phyloP scores from a whole-genome alignment of 2,888 invertebrate species.

The Spilarctia lutea region DNA sequence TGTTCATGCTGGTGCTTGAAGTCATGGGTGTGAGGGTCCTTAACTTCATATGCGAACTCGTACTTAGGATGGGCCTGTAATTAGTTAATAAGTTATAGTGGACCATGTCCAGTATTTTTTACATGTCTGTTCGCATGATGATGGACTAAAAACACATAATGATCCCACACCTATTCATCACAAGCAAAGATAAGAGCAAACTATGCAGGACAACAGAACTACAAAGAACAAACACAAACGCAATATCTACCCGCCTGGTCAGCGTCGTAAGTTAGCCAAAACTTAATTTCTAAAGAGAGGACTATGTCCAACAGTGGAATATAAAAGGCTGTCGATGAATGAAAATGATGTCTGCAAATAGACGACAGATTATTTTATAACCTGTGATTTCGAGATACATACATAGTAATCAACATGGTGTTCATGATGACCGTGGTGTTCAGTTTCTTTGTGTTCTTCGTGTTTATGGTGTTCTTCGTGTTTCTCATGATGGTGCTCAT shows the following conservation, averaged over 20 bases:
- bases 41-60: constrained; percentile 75
- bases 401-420: constrained; percentile 53
- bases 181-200: no score
- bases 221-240: no score
- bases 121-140: no score
- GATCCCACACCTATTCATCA: no score
- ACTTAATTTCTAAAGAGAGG: no score
- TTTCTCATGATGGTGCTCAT: constrained; percentile 16
- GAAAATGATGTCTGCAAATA: neutral
- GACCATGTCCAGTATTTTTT: neutral
- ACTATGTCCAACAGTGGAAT: no score
- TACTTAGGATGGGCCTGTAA: constrained; percentile 59
- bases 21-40: constrained; percentile 80
- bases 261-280: no score
- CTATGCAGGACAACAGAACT: no score
- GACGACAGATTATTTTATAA: neutral
- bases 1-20: constrained; percentile 75
- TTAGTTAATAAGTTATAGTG: neutral
- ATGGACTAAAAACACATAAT: no score
- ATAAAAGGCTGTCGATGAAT: no score
- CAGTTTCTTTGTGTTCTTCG: constrained; percentile 16
- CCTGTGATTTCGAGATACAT: constrained; percentile 18
- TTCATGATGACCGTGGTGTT: constrained; percentile 33
- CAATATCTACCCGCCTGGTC: no score
- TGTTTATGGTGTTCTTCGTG: constrained; percentile 22